Conservation (phyloP, 2,797 vertebrate genomes). For the Glossophaga mutica region DNA sequence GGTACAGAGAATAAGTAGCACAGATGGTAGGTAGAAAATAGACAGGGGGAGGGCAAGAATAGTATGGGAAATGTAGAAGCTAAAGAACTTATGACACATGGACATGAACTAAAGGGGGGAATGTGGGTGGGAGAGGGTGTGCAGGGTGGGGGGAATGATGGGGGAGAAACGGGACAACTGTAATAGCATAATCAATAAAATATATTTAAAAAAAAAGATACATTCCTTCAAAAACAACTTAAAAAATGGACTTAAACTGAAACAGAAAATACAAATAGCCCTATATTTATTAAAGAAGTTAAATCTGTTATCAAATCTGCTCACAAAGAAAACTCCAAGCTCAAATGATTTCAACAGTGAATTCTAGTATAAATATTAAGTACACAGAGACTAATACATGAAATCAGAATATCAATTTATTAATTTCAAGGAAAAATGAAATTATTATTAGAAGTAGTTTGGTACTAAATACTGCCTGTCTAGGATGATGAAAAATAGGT, state of each 20-base stretch:
- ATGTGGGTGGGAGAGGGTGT: too few species aligned
- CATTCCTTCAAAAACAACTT: slow-evolving; percentile 22
- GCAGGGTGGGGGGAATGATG: too few species aligned
- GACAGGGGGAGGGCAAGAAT: too few species aligned
- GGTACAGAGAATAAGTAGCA: too few species aligned
- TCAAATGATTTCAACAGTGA: background rate
- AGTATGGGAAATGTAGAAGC: too few species aligned
- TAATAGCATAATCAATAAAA: too few species aligned
- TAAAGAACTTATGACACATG: too few species aligned
- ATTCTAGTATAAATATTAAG: slow-evolving; percentile 29
- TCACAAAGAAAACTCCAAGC: background rate
- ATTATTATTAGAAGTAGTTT: background rate
- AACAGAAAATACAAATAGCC: background rate
- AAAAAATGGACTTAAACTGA: background rate
- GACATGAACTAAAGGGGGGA: too few species aligned
- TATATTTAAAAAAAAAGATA: too few species aligned
- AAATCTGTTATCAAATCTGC: background rate
- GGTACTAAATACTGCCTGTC: background rate
- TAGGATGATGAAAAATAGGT: background rate
- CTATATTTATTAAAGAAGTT: slow-evolving; percentile 1
- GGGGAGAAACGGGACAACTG: too few species aligned
- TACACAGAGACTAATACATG: background rate
- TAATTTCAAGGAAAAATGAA: background rate
- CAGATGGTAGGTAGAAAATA: too few species aligned
- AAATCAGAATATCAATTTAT: background rate